Conservation (phyloP, 2,888 invertebrate species). For the Tinea pellionella region DNA sequence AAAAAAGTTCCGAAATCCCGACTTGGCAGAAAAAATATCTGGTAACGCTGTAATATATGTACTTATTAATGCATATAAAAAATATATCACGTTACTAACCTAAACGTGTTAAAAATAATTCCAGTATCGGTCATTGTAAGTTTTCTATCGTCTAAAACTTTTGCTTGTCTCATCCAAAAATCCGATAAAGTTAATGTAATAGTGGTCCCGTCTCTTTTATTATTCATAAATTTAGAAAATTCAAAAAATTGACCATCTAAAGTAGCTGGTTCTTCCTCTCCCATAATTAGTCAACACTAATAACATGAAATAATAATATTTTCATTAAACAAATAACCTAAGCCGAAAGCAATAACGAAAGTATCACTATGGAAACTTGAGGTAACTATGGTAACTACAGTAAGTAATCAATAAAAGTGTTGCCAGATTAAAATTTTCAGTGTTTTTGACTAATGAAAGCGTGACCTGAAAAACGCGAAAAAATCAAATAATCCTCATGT, state of each 20-base stretch:
- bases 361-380: too few relatives aligned
- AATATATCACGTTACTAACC: constrained; percentile 22
- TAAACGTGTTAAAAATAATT: constrained; percentile 36
- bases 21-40: too few relatives aligned
- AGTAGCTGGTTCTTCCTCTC: constrained; percentile 43
- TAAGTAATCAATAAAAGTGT: too few relatives aligned
- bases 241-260: constrained; percentile 42
- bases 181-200: constrained; percentile 45
- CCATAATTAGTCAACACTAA: constrained; percentile 26
- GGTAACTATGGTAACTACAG: too few relatives aligned
- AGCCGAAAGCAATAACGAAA: too few relatives aligned
- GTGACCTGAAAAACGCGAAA: too few relatives aligned
- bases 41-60: too few relatives aligned
- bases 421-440: too few relatives aligned
- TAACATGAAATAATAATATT: background rate
- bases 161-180: constrained; percentile 51
- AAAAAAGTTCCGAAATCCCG: too few relatives aligned
- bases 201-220: constrained; percentile 35
- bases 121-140: constrained; percentile 56
- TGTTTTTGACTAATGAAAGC: too few relatives aligned
- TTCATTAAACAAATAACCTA: background rate
- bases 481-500: too few relatives aligned
- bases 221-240: constrained; percentile 34
- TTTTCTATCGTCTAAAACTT: constrained; percentile 44
- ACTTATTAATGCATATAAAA: too few relatives aligned